Evolutionary conservation across 2,888 invertebrate species (phyloP).

Genomic region (Lasioglossum vierecki): DNA sequence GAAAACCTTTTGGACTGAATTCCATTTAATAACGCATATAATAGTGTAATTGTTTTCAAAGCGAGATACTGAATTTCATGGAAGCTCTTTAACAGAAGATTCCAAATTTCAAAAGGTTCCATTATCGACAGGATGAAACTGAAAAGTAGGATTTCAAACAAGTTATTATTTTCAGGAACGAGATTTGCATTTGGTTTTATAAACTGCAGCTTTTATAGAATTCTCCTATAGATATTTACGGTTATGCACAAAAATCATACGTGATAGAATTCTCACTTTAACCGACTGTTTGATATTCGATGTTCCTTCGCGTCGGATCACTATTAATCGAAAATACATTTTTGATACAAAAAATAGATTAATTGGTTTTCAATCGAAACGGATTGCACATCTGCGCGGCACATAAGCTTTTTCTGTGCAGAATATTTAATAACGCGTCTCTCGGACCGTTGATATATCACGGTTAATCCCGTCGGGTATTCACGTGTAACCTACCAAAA

Average conservation of each 20-base stretch:
- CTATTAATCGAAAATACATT: not conserved
- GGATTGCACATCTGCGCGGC: not conserved
- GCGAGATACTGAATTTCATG: not conserved
- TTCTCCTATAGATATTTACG: not conserved
- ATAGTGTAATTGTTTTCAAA: not conserved
- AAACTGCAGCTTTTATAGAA: not conserved
- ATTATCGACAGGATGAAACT: not conserved
- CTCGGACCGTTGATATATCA: not conserved
- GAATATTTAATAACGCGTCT: constrained; percentile 4
- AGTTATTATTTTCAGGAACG: not conserved
- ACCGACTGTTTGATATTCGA: no score
- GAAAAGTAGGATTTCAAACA: not conserved
- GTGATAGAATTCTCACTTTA: not conserved
- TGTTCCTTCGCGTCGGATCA: not conserved
- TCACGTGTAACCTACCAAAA: not conserved
- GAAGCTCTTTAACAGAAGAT: not conserved
- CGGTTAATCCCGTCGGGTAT: constrained; percentile 4
- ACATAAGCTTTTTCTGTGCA: not conserved
- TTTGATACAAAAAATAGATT: not conserved
- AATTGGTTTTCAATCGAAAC: constrained; percentile 3
- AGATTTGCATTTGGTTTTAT: not conserved
- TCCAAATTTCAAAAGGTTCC: not conserved
- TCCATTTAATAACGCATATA: not conserved
- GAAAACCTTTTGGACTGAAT: not conserved
- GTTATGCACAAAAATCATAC: not conserved